phyloP scores from a whole-genome alignment of 1,140 invertebrate species.

The Oedothorax gibbosus region DNA sequence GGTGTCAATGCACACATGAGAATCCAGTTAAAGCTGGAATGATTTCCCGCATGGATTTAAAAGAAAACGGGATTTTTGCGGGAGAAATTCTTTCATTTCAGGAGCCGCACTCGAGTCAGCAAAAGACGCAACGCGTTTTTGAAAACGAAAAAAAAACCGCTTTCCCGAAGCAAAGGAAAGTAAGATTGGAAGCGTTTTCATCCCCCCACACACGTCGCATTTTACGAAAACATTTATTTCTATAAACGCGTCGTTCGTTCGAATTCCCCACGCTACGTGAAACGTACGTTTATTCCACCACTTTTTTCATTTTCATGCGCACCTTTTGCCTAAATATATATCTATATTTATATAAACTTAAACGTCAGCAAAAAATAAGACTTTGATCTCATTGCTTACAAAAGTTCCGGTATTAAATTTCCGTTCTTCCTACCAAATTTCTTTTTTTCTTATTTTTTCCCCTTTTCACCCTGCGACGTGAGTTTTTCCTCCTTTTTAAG shows the following conservation, averaged over 20 bases:
- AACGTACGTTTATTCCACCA: conserved; percentile 17
- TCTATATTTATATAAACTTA: conserved; percentile 58
- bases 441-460: conserved; percentile 7
- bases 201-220: conserved; percentile 1
- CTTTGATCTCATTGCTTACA: conserved; percentile 58
- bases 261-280: neutral
- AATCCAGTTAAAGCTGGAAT: too few relatives aligned
- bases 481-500: conserved; percentile 26
- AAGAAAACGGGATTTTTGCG: too few relatives aligned
- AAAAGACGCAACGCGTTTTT: too few relatives aligned
- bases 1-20: too few relatives aligned
- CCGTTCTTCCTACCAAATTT: conserved; percentile 17
- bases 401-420: conserved; percentile 60
- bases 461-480: conserved; percentile 21
- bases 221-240: conserved; percentile 56
- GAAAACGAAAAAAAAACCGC: too few relatives aligned
- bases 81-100: too few relatives aligned
- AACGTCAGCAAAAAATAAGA: conserved; percentile 59
- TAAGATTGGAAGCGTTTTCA: neutral
- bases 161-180: neutral
- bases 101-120: too few relatives aligned
- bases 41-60: too few relatives aligned
- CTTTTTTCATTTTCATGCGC: conserved; percentile 15
- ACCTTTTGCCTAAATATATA: conserved; percentile 35
- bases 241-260: conserved; percentile 17